phyloP scores from a whole-genome alignment of 2,797 vertebrate species.

The Rhabdomys pumilio region DNA sequence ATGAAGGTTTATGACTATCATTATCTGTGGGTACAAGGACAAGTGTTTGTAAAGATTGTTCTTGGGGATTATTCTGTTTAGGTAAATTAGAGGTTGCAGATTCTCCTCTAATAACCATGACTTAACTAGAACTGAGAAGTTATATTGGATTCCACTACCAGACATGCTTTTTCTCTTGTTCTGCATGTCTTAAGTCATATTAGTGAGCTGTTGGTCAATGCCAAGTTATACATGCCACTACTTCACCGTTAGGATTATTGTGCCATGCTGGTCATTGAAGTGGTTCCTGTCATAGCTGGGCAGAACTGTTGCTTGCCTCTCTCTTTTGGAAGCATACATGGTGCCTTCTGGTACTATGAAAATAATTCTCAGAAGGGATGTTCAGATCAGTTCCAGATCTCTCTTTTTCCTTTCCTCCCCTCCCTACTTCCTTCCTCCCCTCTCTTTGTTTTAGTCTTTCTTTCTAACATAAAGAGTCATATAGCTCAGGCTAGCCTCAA shows the following conservation, averaged over 20 bases:
- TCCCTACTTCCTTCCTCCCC: accelerated
- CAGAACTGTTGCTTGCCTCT: not conserved
- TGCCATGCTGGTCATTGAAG: not conserved
- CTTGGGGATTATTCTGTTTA: not conserved
- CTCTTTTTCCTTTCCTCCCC: not conserved
- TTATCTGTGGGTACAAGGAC: not conserved
- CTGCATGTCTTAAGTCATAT: too few species aligned
- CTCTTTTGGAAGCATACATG: not conserved
- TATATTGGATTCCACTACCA: not conserved
- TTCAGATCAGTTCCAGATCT: too few species aligned
- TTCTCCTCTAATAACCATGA: not conserved
- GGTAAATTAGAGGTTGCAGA: not conserved
- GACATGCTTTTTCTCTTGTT: not conserved
- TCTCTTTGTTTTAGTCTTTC: not conserved
- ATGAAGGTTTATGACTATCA: not conserved
- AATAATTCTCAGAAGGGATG: not conserved
- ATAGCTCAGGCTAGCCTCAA: not conserved
- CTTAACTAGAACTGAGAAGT: not conserved
- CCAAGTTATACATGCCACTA: not conserved
- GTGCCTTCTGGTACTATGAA: not conserved
- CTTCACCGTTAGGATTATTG: too few species aligned
- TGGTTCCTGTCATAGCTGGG: not conserved
- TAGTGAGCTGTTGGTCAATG: not conserved
- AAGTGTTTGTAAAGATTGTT: not conserved
- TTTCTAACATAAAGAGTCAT: not conserved